phyloP scores from a whole-genome alignment of 64 coral and sea anemone genomes.

The Stichodactyla helianthus region DNA sequence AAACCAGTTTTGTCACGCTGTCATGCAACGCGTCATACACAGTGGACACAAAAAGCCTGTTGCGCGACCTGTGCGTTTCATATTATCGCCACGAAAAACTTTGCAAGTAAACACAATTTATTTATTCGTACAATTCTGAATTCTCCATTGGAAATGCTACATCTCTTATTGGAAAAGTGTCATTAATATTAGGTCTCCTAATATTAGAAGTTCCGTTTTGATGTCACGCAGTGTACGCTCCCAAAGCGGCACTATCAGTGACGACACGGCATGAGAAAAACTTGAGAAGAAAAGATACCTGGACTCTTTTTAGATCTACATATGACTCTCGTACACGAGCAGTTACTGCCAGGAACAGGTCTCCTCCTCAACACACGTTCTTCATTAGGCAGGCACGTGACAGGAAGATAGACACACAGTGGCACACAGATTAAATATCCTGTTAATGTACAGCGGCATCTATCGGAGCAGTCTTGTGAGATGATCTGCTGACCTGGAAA shows the following conservation, averaged over 20 bases:
- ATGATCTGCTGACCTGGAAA: constrained; percentile 32
- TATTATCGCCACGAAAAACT: too few species aligned
- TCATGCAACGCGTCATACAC: too few species aligned
- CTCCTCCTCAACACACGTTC: neutral
- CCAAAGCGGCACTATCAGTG: neutral
- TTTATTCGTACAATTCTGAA: too few species aligned
- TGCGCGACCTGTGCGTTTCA: too few species aligned
- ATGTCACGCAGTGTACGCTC: neutral
- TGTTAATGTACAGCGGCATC: constrained; percentile 38
- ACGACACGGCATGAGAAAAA: too few species aligned
- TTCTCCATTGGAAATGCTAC: too few species aligned
- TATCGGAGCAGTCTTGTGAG: constrained; percentile 38
- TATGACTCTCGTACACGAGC: constrained; percentile 25
- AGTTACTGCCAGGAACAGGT: constrained; percentile 26
- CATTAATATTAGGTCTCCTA: too few species aligned
- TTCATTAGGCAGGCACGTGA: constrained; percentile 26
- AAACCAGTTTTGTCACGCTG: too few species aligned
- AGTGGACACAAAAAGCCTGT: too few species aligned
- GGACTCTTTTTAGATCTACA: neutral
- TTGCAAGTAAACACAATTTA: too few species aligned
- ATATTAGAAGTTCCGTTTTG: too few species aligned
- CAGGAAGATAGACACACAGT: constrained; percentile 31
- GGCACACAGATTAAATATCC: constrained; percentile 13
- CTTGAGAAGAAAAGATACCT: neutral
- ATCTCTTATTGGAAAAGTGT: too few species aligned